Base-by-base conservation (phyloP, 1,140 invertebrate genomes). In the Caenorhabditis remanei region DNA sequence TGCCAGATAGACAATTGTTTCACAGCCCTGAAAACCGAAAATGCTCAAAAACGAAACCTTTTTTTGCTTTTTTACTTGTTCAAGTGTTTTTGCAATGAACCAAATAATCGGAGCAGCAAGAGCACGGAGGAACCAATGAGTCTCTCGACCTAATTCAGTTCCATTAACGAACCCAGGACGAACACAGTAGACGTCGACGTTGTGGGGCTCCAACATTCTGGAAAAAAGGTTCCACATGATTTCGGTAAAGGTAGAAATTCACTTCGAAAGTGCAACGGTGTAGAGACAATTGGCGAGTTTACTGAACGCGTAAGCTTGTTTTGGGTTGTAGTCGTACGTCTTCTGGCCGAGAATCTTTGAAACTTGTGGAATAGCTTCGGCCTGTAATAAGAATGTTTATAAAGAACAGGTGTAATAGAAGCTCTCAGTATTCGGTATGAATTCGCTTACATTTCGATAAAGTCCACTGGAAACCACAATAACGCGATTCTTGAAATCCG, bases 281-380 rank as follows among this genome's bases (percentile, higher is more conserved):
- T 87, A 88, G 7, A 87, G 82, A 40, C 85, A 87, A 85, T 87
- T 87, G 58, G 85, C 85, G 11, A 88, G 83, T 83, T 88, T 88
- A 82, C 88, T 88, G 48, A 87, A 55, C 4, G 88, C 75, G 56
- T 88, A 88, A 8, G 84, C 84, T 43, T 88, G 48, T 41, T 82
- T 87, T 21, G 85, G 43, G 24, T 32, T 53, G 82, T 87, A 87
- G 19, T 87, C 61, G 19, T 85, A 87, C 40, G 50, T 82, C 21
- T 53, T 50, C 61, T 87, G 75, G 9, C 86, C 86, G 46, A 84
- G 58, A 24, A 87, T 14, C 24, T 87, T 75, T 16, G 71, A 79
- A 4, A 87, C 53, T 41, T 55, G 46, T 8, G 85, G 85, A 50
- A 82, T 55, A 7, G 41, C 4, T 48, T 53, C 48, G 0, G 85